Evolutionary conservation across 2,888 invertebrate genomes (phyloP).

Genomic region (Ectemnius continuus): DNA sequence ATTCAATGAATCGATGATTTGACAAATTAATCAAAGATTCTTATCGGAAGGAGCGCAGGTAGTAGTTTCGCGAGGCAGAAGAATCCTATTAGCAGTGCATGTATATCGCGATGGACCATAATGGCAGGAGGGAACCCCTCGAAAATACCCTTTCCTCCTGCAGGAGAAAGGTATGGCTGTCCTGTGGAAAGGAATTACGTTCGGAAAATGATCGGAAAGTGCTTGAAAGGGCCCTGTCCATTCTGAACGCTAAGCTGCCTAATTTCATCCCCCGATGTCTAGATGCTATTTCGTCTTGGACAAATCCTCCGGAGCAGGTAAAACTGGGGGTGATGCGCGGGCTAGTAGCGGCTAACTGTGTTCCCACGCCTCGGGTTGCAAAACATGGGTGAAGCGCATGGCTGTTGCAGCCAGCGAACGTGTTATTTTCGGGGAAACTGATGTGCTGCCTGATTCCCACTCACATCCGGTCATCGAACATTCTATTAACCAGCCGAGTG

Average conservation of each 20-base stretch:
- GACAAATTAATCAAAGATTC: slow-evolving; percentile 33
- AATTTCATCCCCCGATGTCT: slow-evolving; percentile 68
- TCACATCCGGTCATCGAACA: slow-evolving; percentile 58
- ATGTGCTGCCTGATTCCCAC: slow-evolving; percentile 46
- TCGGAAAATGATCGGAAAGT: slow-evolving; percentile 63
- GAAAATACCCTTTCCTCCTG: slow-evolving; percentile 37
- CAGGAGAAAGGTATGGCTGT: background rate
- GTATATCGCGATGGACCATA: slow-evolving; percentile 3
- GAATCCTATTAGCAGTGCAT: slow-evolving; percentile 41
- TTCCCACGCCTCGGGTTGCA: slow-evolving; percentile 71
- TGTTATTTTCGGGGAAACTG: slow-evolving; percentile 57
- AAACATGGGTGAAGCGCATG: slow-evolving; percentile 57
- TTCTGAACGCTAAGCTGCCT: slow-evolving; percentile 66
- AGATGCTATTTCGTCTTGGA: slow-evolving; percentile 69
- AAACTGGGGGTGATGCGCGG: slow-evolving; percentile 57
- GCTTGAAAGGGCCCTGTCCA: slow-evolving; percentile 61
- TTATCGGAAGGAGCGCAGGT: slow-evolving; percentile 9
- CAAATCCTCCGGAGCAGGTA: slow-evolving; percentile 70
- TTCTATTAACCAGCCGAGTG: slow-evolving; percentile 25
- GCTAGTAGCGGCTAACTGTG: slow-evolving; percentile 35
- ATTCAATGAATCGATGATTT: slow-evolving; percentile 21
- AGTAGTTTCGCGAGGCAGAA: slow-evolving; percentile 33
- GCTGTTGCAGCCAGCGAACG: slow-evolving; percentile 44
- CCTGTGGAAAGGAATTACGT: slow-evolving; percentile 54
- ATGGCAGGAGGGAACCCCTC: slow-evolving; percentile 22